Base-by-base conservation (phyloP, 2,888 invertebrate species). In the Cheilosia pagana region DNA sequence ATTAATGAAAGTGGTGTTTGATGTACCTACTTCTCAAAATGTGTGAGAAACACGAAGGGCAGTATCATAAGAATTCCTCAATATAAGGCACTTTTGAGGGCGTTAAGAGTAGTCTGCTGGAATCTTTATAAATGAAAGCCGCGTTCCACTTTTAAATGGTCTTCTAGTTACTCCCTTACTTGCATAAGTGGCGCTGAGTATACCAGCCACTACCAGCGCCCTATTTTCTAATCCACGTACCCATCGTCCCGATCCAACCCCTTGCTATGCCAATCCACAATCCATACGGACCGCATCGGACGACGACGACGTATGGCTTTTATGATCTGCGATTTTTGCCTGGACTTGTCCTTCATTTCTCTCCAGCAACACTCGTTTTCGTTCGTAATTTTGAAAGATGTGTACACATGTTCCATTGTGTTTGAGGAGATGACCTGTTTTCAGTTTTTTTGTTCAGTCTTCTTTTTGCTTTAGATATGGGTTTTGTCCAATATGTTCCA, bases 261-360 rank as follows among this genome's bases (percentile, higher is more conserved):
- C 25, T 35, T 0, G 16, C 65, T 1, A 60, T 21, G 41, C 35
- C 70, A 63, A 71, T 71, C 48, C 45, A 12, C 65, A 53, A 43
- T 57, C 41, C 74, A 59, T 31, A 39, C 70, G 52, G n/a, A 79
- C 72, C 65, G 72, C 79, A 71, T 65, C 59, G 59, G 81, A 50
- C 55, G 78, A 68, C 83, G 81, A 50, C 55, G 78, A 68, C 83
- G 63, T 74, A 83, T 78, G 72, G 78, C 74, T 74, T 74, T 78
- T 78, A 83, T 83, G 83, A 78, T 77, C 72, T 82, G 72, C 67
- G 67, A 82, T 67, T 78, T 74, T 50, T 28, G 39, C 41, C 31
- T 60, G 67, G 60, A 74, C 68, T 55, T 53, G 53, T 75, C 31
- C 41, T 23, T 52, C 59, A 7, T 19, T 50, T 59, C 23, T 39